Percentiles rank a stretch among this genome's conserved stretches.
These are phyloP conservation scores for Siniperca scherzeri DNA, from an alignment of 2,797 vertebrate genomes.

Conservation along the genomic window DNA sequence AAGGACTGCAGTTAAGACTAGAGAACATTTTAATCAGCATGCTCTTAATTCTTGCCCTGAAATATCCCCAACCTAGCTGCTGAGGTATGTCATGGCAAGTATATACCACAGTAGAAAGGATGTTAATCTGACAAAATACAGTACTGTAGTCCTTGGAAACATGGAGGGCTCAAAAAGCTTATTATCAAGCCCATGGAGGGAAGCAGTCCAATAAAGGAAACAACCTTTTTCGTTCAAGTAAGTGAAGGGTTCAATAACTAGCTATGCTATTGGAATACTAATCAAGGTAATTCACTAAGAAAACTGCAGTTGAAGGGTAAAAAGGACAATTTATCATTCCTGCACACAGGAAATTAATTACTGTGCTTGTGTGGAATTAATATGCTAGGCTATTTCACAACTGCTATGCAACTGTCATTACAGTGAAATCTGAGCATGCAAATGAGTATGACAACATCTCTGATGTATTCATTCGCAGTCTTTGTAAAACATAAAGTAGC, in stretches of 20 bases:
- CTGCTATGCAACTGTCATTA: conserved; percentile 58
- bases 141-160: conserved; percentile 43
- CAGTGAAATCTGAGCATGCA: conserved; percentile 65
- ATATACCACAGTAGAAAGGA: conserved; percentile 29
- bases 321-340: conserved; percentile 78
- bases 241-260: conserved; percentile 77
- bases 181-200: conserved; percentile 52
- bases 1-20: conserved; percentile 47
- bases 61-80: conserved; percentile 41
- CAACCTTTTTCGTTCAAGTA: conserved; percentile 78
- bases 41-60: conserved; percentile 56
- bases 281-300: conserved; percentile 70
- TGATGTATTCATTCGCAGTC: conserved; percentile 57
- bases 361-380: conserved; percentile 68
- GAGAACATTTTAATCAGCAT: conserved; percentile 49
- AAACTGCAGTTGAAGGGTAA: conserved; percentile 80
- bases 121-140: conserved; percentile 46
- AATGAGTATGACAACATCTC: conserved; percentile 63
- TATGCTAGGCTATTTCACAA: conserved; percentile 70
- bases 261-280: conserved; percentile 75
- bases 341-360: conserved; percentile 75
- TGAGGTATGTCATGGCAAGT: conserved; percentile 47
- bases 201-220: conserved; percentile 71
- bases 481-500: conserved; percentile 67
- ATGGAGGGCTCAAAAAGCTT: conserved; percentile 53